Evolutionary conservation across 2,888 invertebrate genomes (phyloP).

Genomic region (Furcula furcula): DNA sequence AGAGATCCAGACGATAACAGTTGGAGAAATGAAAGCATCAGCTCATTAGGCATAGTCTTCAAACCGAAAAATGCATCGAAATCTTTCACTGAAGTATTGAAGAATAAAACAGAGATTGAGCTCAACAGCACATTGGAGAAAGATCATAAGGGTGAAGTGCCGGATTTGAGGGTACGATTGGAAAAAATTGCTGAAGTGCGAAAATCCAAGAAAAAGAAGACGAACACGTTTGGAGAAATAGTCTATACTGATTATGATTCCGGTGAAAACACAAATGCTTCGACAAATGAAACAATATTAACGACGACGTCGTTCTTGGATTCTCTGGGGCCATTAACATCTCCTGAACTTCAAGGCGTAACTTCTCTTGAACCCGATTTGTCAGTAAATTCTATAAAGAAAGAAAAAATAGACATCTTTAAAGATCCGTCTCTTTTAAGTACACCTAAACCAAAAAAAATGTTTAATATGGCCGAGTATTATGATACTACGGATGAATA

Average conservation of each 20-base stretch:
- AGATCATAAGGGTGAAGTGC: conserved; percentile 48
- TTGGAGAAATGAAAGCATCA: conserved; percentile 75
- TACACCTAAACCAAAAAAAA: conserved; percentile 41
- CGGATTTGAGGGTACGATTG: conserved; percentile 61
- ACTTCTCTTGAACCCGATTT: conserved; percentile 10
- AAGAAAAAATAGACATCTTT: conserved; percentile 13
- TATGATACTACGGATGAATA: conserved; percentile 62
- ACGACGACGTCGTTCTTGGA: conserved; percentile 9
- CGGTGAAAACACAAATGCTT: conserved; percentile 33
- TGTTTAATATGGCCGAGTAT: conserved; percentile 49
- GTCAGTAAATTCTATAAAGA: conserved; percentile 14
- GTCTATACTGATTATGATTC: conserved; percentile 64
- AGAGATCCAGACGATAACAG: conserved; percentile 73
- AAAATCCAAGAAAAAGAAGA: conserved; percentile 64
- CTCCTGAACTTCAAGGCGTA: conserved; percentile 7
- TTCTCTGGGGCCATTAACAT: conserved; percentile 5
- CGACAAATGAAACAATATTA: conserved; percentile 16
- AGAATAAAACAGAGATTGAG: conserved; percentile 68
- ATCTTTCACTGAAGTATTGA: conserved; percentile 68
- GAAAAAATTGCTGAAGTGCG: conserved; percentile 68
- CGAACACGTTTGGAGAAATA: conserved; percentile 53
- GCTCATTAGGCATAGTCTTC: conserved; percentile 71
- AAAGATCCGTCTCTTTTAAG: conserved; percentile 20
- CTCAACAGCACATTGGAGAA: conserved; percentile 49
- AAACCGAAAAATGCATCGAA: conserved; percentile 72